Percentiles rank a stretch among this genome's conserved stretches.
These are phyloP conservation scores for Brachionichthys hirsutus DNA, from an alignment of 2,113 vertebrate genomes.

Conservation along the genomic window DNA sequence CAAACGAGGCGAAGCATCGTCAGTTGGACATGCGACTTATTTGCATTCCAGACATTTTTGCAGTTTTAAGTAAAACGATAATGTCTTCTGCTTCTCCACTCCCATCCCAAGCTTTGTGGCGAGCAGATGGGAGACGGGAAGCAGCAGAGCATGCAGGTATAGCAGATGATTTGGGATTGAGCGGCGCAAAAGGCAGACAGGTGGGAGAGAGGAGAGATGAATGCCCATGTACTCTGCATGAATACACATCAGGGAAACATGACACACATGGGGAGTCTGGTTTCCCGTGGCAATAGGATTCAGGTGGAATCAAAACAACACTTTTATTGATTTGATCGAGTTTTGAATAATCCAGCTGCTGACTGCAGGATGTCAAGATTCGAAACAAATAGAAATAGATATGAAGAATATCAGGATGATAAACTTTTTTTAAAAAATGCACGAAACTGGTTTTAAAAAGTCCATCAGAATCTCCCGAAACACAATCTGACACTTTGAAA, in stretches of 20 bases:
- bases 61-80: constrained; percentile 45
- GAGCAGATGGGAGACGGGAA: constrained; percentile 48
- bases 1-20: background rate
- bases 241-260: background rate
- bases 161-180: constrained; percentile 37
- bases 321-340: background rate
- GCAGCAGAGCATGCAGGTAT: constrained; percentile 47
- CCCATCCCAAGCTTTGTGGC: constrained; percentile 20
- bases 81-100: constrained; percentile 37
- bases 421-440: no score
- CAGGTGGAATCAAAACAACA: background rate
- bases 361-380: no score
- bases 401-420: no score
- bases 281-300: background rate
- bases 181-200: constrained; percentile 28
- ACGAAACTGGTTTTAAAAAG: no score
- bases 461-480: no score
- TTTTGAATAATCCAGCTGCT: no score
- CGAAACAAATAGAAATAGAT: no score
- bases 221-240: background rate
- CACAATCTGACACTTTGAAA: no score
- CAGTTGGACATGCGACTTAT: background rate
- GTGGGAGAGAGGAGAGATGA: constrained; percentile 5
- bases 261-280: background rate
- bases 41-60: constrained; percentile 19